These are phyloP conservation scores for Camponotus pennsylvanicus DNA, from an alignment of 1,140 invertebrate genomes.

Conservation along the genomic window DNA sequence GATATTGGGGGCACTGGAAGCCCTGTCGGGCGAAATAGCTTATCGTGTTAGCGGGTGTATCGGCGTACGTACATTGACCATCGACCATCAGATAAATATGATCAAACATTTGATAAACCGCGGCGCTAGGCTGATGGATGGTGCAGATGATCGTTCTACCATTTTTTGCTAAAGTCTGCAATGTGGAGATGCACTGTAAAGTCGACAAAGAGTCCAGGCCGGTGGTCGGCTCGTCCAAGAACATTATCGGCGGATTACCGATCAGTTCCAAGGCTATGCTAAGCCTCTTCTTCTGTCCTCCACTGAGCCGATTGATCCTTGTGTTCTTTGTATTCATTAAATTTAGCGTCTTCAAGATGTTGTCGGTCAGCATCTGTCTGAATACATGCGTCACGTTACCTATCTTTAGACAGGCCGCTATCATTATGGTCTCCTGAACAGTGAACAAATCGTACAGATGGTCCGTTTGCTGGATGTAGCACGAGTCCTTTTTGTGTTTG, in stretches of 20 bases:
- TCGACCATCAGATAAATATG: constrained; percentile 94
- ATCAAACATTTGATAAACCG: constrained; percentile 96
- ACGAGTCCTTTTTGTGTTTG: constrained; percentile 89
- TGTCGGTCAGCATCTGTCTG: constrained; percentile 91
- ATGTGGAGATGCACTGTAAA: constrained; percentile 92
- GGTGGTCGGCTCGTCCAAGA: constrained; percentile 93
- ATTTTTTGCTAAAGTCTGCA: constrained; percentile 89
- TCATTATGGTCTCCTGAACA: constrained; percentile 93
- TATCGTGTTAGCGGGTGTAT: constrained; percentile 91
- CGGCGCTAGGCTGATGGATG: constrained; percentile 93
- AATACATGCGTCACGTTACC: constrained; percentile 88
- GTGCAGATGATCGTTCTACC: constrained; percentile 93
- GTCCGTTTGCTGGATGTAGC: constrained; percentile 97
- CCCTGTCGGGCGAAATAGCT: constrained; percentile 91
- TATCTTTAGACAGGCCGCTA: constrained; percentile 94
- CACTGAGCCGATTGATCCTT: constrained; percentile 92
- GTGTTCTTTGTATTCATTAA: constrained; percentile 91
- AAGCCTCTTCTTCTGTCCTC: constrained; percentile 96
- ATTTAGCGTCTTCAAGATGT: constrained; percentile 90
- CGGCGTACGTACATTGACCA: constrained; percentile 95
- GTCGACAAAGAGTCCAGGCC: constrained; percentile 95
- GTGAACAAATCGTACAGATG: constrained; percentile 93
- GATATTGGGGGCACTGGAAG: constrained; percentile 94
- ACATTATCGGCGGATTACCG: constrained; percentile 95
- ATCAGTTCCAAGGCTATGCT: constrained; percentile 97